phyloP scores from a whole-genome alignment of 2,113 vertebrate species.

The Ailurus styani region DNA sequence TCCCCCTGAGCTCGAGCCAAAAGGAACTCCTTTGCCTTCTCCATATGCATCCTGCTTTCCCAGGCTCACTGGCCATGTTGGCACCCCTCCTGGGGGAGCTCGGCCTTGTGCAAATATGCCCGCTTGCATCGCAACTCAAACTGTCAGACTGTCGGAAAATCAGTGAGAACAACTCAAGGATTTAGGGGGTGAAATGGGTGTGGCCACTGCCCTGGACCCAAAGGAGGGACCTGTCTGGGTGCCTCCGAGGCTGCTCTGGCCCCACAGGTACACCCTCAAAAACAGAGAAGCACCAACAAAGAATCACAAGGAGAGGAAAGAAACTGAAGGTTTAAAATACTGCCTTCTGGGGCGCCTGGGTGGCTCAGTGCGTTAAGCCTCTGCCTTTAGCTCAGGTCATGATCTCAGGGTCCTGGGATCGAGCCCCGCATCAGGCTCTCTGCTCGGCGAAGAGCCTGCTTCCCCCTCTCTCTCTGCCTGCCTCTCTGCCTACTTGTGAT shows the following conservation, averaged over 20 bases:
- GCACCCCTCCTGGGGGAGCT: background rate
- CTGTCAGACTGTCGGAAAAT: background rate
- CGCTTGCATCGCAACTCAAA: accelerated
- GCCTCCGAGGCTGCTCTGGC: background rate
- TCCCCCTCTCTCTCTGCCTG: no score
- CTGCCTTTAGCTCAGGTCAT: no score
- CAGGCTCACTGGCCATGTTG: accelerated
- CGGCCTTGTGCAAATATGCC: background rate
- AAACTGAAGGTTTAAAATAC: background rate
- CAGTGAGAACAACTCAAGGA: background rate
- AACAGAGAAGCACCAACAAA: background rate
- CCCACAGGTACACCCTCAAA: background rate
- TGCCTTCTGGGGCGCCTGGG: no score
- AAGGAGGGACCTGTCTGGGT: background rate
- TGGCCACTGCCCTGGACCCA: background rate
- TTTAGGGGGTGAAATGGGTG: background rate
- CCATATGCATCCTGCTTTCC: background rate
- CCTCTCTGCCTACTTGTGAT: no score
- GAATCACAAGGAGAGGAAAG: background rate
- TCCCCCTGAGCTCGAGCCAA: background rate
- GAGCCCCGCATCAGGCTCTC: no score
- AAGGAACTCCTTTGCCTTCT: background rate
- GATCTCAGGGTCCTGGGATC: no score
- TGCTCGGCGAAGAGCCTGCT: no score
- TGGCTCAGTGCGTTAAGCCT: no score